Evolutionary conservation across 2,888 invertebrate genomes (phyloP), one percentile per base, ranked within the genome.

Genomic region (Belgica antarctica): DNA sequence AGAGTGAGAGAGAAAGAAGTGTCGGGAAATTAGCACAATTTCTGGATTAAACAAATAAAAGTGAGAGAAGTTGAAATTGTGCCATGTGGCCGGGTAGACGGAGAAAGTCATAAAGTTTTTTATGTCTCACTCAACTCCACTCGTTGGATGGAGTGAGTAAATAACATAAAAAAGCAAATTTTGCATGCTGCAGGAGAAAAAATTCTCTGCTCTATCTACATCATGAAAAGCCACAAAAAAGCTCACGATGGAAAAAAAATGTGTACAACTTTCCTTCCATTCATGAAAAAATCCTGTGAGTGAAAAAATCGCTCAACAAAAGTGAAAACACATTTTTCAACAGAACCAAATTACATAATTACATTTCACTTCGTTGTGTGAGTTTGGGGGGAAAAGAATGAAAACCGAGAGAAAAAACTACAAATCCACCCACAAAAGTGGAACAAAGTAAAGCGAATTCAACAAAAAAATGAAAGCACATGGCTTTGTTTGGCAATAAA

Each of bases 41-140:
- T 52, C 22, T 52, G 52, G 52, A 52, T 52, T 52, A 22, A 52
- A 52, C 22, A 63, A 63, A 36, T 41, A 36, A 63, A 63, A 63
- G 22, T 19, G 19, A 41, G 24, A 36, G 27, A 27, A 27, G n/a
- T 34, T 12, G 24, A 41, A 63, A 41, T 63, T 63, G 41, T 41
- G 63, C 24, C 63, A 63, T 63, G 63, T 62, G 62, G 62, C 8
- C 17, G 17, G 34, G n/a, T n/a, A 31, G 19, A 34, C 2, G 28
- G 65, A 36, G 65, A 65, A 46, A 65, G 65, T 65, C 46, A 65
- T 65, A 65, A 65, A 65, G 27, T 47, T 65, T 65, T 59, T 59
- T 65, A 27, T 59, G 25, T 59, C 25, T 59, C 22, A 27, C 22
- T 52, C 59, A 25, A 27, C 27, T 59, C 27, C 59, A 59, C 27